Evolutionary conservation across 2,113 vertebrate species (phyloP).

Genomic region (Psephotus haematonotus): DNA sequence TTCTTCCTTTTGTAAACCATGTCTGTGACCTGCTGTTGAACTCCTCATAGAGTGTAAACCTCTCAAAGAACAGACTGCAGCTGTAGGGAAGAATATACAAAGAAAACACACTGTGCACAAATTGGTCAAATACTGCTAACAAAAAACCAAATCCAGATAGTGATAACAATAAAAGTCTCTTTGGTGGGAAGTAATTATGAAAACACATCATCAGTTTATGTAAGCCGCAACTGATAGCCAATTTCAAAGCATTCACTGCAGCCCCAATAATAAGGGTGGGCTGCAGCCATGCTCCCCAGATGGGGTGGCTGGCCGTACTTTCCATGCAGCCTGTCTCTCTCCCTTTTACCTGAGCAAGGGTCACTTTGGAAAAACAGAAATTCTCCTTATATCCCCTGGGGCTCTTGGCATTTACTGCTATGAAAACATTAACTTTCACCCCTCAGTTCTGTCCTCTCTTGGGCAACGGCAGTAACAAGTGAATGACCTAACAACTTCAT

Average conservation of each 20-base stretch:
- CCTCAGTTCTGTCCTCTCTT: not conserved
- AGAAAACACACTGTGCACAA: slow-evolving; percentile 6
- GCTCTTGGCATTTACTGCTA: not conserved
- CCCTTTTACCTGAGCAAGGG: not conserved
- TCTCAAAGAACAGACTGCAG: not conserved
- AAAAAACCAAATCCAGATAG: not conserved
- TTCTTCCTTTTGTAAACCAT: slow-evolving; percentile 5
- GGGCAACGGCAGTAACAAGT: not conserved
- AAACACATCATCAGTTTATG: not conserved
- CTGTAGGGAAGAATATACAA: not conserved
- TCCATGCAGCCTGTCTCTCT: not conserved
- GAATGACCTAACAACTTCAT: not conserved
- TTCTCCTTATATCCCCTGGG: not conserved
- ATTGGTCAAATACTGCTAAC: not conserved
- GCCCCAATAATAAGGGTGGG: not conserved
- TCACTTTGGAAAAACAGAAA: not conserved
- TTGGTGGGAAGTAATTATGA: not conserved
- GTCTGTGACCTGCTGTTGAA: slow-evolving; percentile 2
- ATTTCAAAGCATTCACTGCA: not conserved
- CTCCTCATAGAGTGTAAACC: not conserved
- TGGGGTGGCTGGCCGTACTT: not conserved
- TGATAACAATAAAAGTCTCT: not conserved
- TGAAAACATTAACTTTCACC: not conserved
- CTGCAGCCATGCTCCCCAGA: not conserved
- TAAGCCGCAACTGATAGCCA: not conserved